Base-by-base conservation (phyloP, 2,888 invertebrate species). In the Arctia plantaginis region DNA sequence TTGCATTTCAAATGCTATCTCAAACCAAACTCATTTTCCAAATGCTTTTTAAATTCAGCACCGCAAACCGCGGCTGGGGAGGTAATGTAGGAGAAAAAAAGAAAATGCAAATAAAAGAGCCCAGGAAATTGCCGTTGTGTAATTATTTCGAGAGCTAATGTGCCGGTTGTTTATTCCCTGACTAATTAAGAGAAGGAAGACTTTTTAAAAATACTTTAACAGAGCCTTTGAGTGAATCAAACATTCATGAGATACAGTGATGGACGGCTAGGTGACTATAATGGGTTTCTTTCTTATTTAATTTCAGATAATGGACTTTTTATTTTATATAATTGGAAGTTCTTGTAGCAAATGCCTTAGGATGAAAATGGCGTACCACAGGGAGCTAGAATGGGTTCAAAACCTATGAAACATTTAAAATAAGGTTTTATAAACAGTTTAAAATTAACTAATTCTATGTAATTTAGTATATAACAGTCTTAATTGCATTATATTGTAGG, bases 131-230 rank as follows among this genome's bases (percentile, higher is more conserved):
- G 90, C 93, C 89, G 86, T 88, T 84, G 89, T 89, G 94, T 93
- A 95, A 95, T 95, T 95, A 95, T 95, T 92, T 90, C 90, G 91
- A 93, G 90, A 93, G 95, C 93, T 94, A 95, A 95, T 94, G 93
- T 93, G 93, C 93, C 93, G 90, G 92, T 94, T 94, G 95, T 94
- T 95, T 95, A 94, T 94, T 93, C 94, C 93, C 91, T 89, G 92
- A 93, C 94, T 94, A 95, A 95, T 95, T 95, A 95, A 94, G 93
- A 93, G 90, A 89, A 92, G 92, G 92, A 93, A 92, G 92, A 91
- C 90, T 92, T 93, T 93, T 88, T 85, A 91, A 93, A 93, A 93
- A 90, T 87, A 89, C 88, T 90, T 89, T 88, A 89, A 88, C 85
- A 86, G 86, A 86, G 90, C 92, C 83, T 91, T 92, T 88, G 86